phyloP scores from a whole-genome alignment of 2,888 invertebrate genomes.

The Pollenia amentaria region DNA sequence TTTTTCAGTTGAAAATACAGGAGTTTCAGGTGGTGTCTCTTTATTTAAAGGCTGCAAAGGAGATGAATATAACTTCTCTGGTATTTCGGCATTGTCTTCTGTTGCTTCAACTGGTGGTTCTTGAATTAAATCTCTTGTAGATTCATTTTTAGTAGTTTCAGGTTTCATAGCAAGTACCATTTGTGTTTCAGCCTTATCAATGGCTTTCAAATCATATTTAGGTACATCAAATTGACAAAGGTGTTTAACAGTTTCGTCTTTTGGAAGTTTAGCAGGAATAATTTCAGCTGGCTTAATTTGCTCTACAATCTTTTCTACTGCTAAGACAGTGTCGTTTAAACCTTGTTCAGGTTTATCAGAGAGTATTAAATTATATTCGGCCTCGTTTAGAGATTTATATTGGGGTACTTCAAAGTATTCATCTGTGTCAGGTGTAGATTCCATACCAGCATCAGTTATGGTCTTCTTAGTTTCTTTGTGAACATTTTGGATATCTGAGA shows the following conservation, averaged over 20 bases:
- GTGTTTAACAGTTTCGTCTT: too few species aligned
- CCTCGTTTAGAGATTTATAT: too few species aligned
- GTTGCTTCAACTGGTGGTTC: neutral
- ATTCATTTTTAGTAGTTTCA: neutral
- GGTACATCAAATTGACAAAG: slow-evolving; percentile 67
- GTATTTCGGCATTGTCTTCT: neutral
- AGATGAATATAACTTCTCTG: neutral
- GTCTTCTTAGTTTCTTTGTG: too few species aligned
- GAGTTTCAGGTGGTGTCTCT: neutral
- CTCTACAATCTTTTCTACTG: too few species aligned
- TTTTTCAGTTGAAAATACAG: neutral
- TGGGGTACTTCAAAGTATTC: too few species aligned
- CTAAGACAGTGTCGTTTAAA: too few species aligned
- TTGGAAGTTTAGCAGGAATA: too few species aligned
- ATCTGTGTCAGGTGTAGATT: too few species aligned
- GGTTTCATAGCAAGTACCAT: slow-evolving; percentile 21
- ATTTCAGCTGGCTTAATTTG: too few species aligned
- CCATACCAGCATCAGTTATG: too few species aligned
- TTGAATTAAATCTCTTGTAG: neutral
- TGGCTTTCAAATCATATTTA: slow-evolving; percentile 27
- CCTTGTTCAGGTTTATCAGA: too few species aligned
- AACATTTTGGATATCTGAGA: neutral
- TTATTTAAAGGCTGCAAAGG: neutral
- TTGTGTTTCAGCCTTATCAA: slow-evolving; percentile 36
- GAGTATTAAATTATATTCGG: too few species aligned